Percentiles rank a stretch among this genome's conserved stretches.
Conservation (phyloP, 2,113 vertebrate species). For the Shinisaurus crocodilurus region DNA sequence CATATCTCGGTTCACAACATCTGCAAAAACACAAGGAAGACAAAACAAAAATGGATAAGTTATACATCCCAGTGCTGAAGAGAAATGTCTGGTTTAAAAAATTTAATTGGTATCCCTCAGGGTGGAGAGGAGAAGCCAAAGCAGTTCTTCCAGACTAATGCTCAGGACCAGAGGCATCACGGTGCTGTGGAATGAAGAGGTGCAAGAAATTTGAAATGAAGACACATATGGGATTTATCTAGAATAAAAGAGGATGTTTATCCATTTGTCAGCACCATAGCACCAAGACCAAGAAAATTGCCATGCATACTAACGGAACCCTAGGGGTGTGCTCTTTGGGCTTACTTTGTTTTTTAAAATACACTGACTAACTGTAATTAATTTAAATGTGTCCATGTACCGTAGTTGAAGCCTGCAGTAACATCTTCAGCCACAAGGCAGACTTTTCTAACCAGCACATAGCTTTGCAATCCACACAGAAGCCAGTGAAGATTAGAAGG, state of each 20-base stretch:
- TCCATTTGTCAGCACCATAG: too few species aligned
- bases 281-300: too few species aligned
- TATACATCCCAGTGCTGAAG: slow-evolving; percentile 4
- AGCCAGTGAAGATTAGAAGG: too few species aligned
- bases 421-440: too few species aligned
- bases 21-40: slow-evolving; percentile 73
- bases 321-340: too few species aligned
- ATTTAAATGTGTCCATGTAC: too few species aligned
- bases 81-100: not conserved
- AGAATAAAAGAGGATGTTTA: not conserved
- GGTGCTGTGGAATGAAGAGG: not conserved
- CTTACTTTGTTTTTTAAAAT: too few species aligned
- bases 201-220: not conserved
- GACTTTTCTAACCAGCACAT: too few species aligned
- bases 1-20: slow-evolving; percentile 85
- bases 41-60: slow-evolving; percentile 28
- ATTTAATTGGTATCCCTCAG: not conserved
- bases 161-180: not conserved
- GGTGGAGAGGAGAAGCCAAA: not conserved
- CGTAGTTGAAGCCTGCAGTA: too few species aligned
- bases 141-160: not conserved
- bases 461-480: too few species aligned
- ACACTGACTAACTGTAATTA: too few species aligned
- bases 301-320: too few species aligned
- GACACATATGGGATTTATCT: not conserved